Evolutionary conservation across 2,113 vertebrate species (phyloP).

Genomic region (Nothoprocta pentlandii): DNA sequence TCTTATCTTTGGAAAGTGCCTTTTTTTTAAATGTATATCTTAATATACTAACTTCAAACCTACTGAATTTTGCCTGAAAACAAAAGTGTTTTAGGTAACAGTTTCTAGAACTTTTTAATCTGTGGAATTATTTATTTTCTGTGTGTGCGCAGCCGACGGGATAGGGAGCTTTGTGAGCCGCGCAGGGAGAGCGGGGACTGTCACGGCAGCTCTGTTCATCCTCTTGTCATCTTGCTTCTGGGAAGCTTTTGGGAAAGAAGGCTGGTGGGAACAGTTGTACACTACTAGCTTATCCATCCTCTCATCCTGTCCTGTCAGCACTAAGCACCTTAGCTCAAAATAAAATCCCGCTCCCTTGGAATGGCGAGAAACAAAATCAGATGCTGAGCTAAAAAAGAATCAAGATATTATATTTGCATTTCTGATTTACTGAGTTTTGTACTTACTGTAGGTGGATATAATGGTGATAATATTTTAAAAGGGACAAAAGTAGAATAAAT

Average conservation of each 20-base stretch:
- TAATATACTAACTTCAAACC: no score
- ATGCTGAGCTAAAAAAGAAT: neutral
- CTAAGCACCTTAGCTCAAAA: neutral
- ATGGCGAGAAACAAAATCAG: neutral
- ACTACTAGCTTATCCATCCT: neutral
- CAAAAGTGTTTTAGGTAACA: no score
- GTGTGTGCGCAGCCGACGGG: rapidly evolving
- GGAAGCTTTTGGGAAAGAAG: neutral
- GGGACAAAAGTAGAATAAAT: neutral
- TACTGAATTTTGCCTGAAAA: no score
- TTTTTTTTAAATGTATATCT: no score
- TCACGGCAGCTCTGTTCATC: neutral
- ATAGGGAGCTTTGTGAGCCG: neutral
- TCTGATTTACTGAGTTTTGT: rapidly evolving
- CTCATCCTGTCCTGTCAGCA: no score
- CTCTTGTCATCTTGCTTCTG: no score
- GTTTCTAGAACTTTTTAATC: no score
- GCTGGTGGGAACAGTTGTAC: neutral
- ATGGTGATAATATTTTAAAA: neutral
- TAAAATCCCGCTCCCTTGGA: neutral
- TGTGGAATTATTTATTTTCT: no score
- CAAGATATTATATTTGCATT: neutral
- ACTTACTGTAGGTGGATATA: neutral
- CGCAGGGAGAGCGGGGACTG: neutral
- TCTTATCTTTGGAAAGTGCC: no score